Evolutionary conservation across 2,113 vertebrate genomes (phyloP), one percentile per base, ranked within the genome.

Genomic region (Donacobius atricapilla): DNA sequence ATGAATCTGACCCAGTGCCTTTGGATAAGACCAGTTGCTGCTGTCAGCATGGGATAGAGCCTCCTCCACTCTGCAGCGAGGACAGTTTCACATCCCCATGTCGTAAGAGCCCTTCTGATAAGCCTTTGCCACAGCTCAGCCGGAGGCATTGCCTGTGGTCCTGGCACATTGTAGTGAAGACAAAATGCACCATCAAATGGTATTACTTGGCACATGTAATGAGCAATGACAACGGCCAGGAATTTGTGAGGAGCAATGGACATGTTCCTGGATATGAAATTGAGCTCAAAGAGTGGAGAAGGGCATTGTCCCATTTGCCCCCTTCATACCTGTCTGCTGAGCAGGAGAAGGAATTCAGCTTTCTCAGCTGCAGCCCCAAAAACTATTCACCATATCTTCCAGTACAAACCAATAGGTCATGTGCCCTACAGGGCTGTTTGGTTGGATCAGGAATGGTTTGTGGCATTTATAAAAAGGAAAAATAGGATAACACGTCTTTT

Each of bases 111-210:
- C 10, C 12, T 61, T 70, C 31, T 31, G 37, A 69, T 53, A 65
- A 23, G 23, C 15, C 33, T 72, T 92, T 76, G 40, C 20, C 31
- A n/a, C 48, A 33, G 10, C 27, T 48, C 4, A 42, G 35, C 6
- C 2, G 2, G 35, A 25, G 0, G 0, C 7, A 7, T 21, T 58
- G 18, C n/a, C 25, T 1, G 0, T 23, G 47, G n/a, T 45, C 27
- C n/a, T 60, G 48, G 31, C n/a, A 60, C n/a, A 47, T 2, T 22
- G 33, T 12, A 56, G 7, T 9, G 28, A 35, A 68, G 44, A 39
- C 6, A 72, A 57, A 75, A 82, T 56, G 20, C 13, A 9, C 25
- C 5, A 40, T 35, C 17, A 31, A 60, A 45, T 13, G 14, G 3
- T 18, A 24, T 10, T 47, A 12, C 40, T 39, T 76, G 58, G 31